Evolutionary conservation across 2,113 vertebrate species (phyloP).

Genomic region (Phoenicopterus ruber): DNA sequence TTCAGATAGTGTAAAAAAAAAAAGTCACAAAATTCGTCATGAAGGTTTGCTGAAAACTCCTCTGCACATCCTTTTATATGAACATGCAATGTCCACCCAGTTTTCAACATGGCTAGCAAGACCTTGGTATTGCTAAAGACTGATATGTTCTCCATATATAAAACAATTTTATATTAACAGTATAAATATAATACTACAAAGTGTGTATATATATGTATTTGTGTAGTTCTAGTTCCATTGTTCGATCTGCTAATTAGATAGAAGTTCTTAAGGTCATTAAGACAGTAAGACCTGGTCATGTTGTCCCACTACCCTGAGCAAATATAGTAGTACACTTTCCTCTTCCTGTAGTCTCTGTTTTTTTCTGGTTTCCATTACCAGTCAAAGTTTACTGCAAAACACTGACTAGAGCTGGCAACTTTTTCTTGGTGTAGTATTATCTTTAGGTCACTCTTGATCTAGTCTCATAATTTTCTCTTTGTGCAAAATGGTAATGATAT

Average conservation of each 20-base stretch:
- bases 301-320: background rate
- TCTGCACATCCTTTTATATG: background rate
- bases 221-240: background rate
- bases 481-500: background rate
- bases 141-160: background rate
- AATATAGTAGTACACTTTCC: background rate
- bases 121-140: background rate
- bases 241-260: background rate
- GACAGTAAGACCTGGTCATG: background rate
- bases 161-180: background rate
- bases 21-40: background rate
- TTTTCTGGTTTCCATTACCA: background rate
- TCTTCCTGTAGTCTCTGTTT: background rate
- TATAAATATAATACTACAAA: background rate
- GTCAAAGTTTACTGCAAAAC: background rate
- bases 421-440: background rate
- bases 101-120: background rate
- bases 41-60: background rate
- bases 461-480: background rate
- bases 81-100: background rate
- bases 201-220: background rate
- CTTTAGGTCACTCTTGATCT: background rate
- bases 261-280: background rate
- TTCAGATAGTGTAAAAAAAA: background rate
- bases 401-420: background rate